Evolutionary conservation across 2,888 invertebrate genomes (phyloP), one percentile per base, ranked within the genome.

Genomic region (Malthinus seriepunctatus): DNA sequence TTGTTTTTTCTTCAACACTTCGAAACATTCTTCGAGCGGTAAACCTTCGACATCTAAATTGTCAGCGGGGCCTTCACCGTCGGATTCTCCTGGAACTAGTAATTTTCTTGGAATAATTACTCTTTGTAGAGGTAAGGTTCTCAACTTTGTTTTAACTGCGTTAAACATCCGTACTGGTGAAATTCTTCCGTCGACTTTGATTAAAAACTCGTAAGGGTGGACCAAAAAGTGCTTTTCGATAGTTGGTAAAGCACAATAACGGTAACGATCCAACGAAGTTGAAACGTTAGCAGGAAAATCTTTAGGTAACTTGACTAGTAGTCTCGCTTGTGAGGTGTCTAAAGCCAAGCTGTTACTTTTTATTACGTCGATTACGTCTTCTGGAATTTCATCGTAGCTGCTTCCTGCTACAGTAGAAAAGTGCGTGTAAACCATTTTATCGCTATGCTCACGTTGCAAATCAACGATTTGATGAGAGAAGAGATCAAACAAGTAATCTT

Each of bases 161-260:
- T 82, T 68, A 67, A 86, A 78, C 80, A 85, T 82, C 65, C 81
- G 74, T 42, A 76, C 70, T 11, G 76, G 64, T 15, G 81, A 71
- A 34, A 77, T 75, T 32, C 86, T 78, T 1, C 83, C 86, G 73
- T 88, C 86, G 44, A 88, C 69, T 74, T 83, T 83, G 31, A 88
- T 77, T 37, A 85, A 77, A 69, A 77, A 75, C 66, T 84, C 81
- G 1, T 84, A 82, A 68, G 85, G 77, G 69, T 81, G 83, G 12
- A 79, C 74, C 51, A 83, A 71, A 34, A 86, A 70, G 71, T 81
- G 78, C 35, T 79, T 78, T 67, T 86, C 81, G 35, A 87, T 76
- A 56, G 73, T 75, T 6, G 81, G 76, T 32, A 79, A 69, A 3
- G 82, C 76, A 48, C 77, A 70, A 9, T 73, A 69, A 67, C 79